Evolutionary conservation across 53 echinoderm and acorn worm genomes (phyloP).

Genomic region (Apostichopus leukothele): DNA sequence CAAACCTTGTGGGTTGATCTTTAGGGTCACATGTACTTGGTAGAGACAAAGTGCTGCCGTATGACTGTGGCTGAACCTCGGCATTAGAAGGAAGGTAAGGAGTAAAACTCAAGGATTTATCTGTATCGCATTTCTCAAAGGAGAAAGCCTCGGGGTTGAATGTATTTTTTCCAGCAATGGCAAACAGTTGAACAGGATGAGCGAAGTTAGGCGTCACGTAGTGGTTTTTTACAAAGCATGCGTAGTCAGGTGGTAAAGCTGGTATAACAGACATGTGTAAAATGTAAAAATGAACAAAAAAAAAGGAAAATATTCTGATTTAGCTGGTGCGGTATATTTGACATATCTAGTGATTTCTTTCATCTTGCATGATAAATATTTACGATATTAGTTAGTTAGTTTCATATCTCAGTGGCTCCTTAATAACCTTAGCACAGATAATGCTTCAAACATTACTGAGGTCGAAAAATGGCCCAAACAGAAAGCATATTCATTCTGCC

Average conservation of each 20-base stretch:
- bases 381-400: no score
- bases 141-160: neutral
- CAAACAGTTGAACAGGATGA: neutral
- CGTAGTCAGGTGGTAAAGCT: conserved; percentile 22
- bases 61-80: neutral
- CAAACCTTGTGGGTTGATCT: neutral
- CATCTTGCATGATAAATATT: no score
- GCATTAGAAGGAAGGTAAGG: neutral
- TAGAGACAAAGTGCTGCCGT: conserved; percentile 2
- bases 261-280: neutral
- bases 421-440: no score
- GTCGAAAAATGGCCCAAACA: no score
- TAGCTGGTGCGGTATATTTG: no score
- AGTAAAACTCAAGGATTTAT: no score
- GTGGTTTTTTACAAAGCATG: conserved; percentile 2
- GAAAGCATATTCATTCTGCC: no score
- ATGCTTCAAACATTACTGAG: no score
- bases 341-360: no score
- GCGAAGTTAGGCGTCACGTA: conserved; percentile 3
- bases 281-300: no score
- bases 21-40: conserved; percentile 2
- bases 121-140: neutral
- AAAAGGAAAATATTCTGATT: no score
- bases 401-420: no score
- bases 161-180: conserved; percentile 20